Conservation (phyloP, 2,888 invertebrate species). For the Autographa gamma region DNA sequence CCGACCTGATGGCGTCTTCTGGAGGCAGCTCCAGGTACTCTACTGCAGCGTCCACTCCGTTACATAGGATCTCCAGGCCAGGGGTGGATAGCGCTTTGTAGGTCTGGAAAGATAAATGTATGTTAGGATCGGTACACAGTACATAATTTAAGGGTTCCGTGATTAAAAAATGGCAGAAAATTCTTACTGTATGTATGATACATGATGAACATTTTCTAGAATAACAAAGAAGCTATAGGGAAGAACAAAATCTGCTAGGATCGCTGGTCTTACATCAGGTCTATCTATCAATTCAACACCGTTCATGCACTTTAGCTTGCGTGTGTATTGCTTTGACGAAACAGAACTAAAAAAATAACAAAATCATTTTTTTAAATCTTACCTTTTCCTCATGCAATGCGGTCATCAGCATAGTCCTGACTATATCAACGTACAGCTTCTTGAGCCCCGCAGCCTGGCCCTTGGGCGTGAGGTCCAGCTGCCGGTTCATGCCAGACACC, state of each 20-base stretch:
- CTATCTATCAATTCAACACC: no score
- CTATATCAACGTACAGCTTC: slow-evolving; percentile 69
- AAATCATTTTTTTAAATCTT: slow-evolving; percentile 6
- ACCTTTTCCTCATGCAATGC: slow-evolving; percentile 82
- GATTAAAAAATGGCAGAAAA: no score
- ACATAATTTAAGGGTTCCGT: no score
- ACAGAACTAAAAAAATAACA: not conserved
- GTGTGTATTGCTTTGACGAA: no score
- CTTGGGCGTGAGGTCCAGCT: slow-evolving; percentile 68
- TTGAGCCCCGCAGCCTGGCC: slow-evolving; percentile 65
- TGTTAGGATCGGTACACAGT: no score
- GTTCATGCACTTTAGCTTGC: no score
- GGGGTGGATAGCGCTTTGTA: slow-evolving; percentile 76
- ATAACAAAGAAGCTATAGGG: no score
- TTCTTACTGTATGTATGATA: no score
- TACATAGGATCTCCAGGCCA: slow-evolving; percentile 75
- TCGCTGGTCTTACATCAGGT: no score
- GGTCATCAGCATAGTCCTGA: slow-evolving; percentile 73
- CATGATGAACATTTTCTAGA: no score
- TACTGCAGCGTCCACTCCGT: slow-evolving; percentile 67
- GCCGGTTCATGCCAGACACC: slow-evolving; percentile 73
- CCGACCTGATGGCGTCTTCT: slow-evolving; percentile 45
- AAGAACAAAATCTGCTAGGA: no score
- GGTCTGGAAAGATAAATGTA: slow-evolving; percentile 69
- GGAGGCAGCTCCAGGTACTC: slow-evolving; percentile 69